Base-by-base conservation (phyloP, 2,888 invertebrate species). In the Carterocephalus palaemon region DNA sequence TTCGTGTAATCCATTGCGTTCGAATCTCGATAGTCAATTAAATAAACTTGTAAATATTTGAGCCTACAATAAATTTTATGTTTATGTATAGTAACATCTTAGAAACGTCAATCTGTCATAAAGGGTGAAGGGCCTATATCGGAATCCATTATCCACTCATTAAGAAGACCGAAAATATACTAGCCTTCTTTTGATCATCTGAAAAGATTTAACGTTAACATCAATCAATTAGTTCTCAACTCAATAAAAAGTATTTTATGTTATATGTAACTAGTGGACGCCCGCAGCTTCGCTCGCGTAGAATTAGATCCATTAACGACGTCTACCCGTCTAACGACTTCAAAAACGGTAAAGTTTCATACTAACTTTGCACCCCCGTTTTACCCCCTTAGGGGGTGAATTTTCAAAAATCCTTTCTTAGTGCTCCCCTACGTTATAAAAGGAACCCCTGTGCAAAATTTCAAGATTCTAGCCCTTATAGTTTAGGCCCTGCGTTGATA, bases 31-130 rank as follows among this genome's bases (percentile, higher is more conserved):
- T 45, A 37, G 37, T 31, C 29, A 31, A 45, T 41, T 41, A 37
- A n/a, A 23, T 17, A 37, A 37, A 45, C 29, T 29, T 36, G 43
- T 45, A 37, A 45, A 31, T 45, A 31, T 23, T 37, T 37, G 31
- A 45, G 31, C 31, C 36, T 23, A 26, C 31, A 45, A 37, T 45
- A 37, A 31, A 31, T 29, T 42, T 20, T 24, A 36, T 43, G 34
- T 32, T 29, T 43, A 36, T 43, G 36, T 34, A 29, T n/a, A 8
- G 15, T 8, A 29, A 16, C 39, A 40, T 40, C 39, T 31, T 31
- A 23, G 31, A 9, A 20, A 40, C 31, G 38, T 7, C 20, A n/a
- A 31, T 40, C 39, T 31, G 22, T 40, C 39, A 40, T 29, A 16
- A 40, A 40, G 22, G 31, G 20, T 31, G 31, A 40, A 22, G 29